A percentile compares a stretch with the other conserved stretches of the same genome.
Evolutionary conservation across 2,113 vertebrate genomes (phyloP).

Genomic region (Urocitellus parryii): DNA sequence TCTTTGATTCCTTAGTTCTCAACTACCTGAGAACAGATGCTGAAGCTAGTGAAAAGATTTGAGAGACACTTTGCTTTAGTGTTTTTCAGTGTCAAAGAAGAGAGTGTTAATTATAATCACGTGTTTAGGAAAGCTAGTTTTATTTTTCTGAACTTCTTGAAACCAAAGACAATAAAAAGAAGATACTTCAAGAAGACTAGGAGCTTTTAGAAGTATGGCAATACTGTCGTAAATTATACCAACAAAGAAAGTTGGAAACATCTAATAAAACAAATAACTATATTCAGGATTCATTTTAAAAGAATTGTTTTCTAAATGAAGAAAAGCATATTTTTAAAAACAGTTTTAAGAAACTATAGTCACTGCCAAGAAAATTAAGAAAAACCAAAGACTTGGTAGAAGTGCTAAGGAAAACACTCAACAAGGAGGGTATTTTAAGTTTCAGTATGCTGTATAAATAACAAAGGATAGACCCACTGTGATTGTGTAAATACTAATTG

Average conservation of each 20-base stretch:
- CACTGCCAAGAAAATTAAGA: slow-evolving; percentile 41
- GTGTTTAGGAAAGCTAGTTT: slow-evolving; percentile 6
- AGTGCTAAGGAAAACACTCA: not conserved
- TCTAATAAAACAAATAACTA: not conserved
- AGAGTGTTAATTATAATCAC: not conserved
- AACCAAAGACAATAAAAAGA: slow-evolving; percentile 21
- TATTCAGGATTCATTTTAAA: slow-evolving; percentile 40
- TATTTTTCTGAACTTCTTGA: slow-evolving; percentile 49
- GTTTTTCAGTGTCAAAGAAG: not conserved
- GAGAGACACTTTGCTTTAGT: not conserved
- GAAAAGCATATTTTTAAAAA: not conserved
- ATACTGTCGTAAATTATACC: not conserved
- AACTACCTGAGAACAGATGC: not conserved
- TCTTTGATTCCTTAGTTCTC: not conserved
- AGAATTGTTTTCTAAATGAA: not conserved
- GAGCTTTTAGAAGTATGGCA: not conserved
- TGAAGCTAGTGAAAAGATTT: slow-evolving; percentile 31
- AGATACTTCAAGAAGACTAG: not conserved
- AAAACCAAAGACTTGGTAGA: slow-evolving; percentile 23
- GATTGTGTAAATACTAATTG: not conserved
- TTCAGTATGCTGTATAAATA: not conserved
- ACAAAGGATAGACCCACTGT: not conserved
- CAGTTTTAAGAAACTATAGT: not conserved
- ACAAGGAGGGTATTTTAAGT: slow-evolving; percentile 22
- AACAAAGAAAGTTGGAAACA: not conserved